Conservation (phyloP, 1,140 invertebrate species). For the Drosophila sp. region DNA sequence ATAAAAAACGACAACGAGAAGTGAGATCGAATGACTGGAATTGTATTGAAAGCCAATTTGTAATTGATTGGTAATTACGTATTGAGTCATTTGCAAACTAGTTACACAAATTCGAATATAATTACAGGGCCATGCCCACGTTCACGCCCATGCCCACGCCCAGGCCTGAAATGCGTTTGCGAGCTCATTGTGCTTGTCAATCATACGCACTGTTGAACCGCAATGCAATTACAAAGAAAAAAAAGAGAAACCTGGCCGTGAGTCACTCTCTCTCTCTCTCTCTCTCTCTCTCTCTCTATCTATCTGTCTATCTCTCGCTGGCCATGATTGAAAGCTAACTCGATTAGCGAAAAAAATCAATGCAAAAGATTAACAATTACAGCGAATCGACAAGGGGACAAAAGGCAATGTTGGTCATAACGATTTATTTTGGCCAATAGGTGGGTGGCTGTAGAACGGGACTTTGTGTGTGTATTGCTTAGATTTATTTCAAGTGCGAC, state of each 20-base stretch:
- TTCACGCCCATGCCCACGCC: too few species aligned
- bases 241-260: not conserved
- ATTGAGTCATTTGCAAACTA: not conserved
- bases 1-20: too few species aligned
- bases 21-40: too few species aligned
- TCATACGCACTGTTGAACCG: conserved; percentile 67
- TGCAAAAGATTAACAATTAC: conserved; percentile 75
- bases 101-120: not conserved
- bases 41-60: not conserved
- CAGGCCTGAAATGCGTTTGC: not conserved
- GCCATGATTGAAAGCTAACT: conserved; percentile 48
- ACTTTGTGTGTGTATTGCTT: conserved; percentile 28
- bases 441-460: not conserved
- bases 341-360: conserved; percentile 69
- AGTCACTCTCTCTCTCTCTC: too few species aligned
- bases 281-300: too few species aligned
- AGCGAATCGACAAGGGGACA: conserved; percentile 46
- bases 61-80: not conserved
- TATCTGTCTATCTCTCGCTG: too few species aligned
- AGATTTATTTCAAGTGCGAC: conserved; percentile 62
- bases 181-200: conserved; percentile 38
- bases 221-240: conserved; percentile 51
- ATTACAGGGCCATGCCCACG: not conserved
- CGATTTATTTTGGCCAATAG: conserved; percentile 46
- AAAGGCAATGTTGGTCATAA: conserved; percentile 52